Percentiles rank a stretch among this genome's conserved stretches.
These are phyloP conservation scores for Sesia bembeciformis DNA, from an alignment of 2,888 invertebrate genomes.

Conservation along the genomic window DNA sequence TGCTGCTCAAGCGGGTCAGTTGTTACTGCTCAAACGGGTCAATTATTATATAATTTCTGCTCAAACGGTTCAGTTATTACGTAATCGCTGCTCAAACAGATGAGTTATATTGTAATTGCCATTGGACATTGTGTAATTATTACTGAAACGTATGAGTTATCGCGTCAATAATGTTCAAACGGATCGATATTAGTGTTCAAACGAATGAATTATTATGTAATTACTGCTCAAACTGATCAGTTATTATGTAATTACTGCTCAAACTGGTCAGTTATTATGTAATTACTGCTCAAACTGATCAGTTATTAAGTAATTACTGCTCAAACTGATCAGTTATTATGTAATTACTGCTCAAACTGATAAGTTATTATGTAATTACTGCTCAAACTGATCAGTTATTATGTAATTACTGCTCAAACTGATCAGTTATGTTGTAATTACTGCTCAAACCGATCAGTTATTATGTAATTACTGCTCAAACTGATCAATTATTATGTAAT, in stretches of 20 bases:
- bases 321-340: neutral
- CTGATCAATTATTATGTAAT: too few species aligned
- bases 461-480: neutral
- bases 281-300: neutral
- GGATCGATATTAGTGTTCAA: too few species aligned
- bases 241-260: too few species aligned
- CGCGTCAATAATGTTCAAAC: too few species aligned
- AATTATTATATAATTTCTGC: neutral
- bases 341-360: neutral
- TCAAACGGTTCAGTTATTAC: neutral
- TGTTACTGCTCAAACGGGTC: neutral
- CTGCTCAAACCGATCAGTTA: neutral
- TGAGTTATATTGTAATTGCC: neutral
- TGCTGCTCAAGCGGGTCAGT: conserved; percentile 72
- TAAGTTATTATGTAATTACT: too few species aligned
- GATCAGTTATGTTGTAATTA: neutral
- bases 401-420: too few species aligned
- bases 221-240: too few species aligned
- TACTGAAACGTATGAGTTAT: too few species aligned
- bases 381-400: too few species aligned
- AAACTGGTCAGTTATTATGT: neutral
- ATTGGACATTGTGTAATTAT: too few species aligned
- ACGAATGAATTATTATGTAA: too few species aligned
- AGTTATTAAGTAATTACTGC: too few species aligned
- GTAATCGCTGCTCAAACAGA: neutral